Base-by-base conservation (phyloP, 2,797 vertebrate genomes). In the Propithecus deckenii region DNA sequence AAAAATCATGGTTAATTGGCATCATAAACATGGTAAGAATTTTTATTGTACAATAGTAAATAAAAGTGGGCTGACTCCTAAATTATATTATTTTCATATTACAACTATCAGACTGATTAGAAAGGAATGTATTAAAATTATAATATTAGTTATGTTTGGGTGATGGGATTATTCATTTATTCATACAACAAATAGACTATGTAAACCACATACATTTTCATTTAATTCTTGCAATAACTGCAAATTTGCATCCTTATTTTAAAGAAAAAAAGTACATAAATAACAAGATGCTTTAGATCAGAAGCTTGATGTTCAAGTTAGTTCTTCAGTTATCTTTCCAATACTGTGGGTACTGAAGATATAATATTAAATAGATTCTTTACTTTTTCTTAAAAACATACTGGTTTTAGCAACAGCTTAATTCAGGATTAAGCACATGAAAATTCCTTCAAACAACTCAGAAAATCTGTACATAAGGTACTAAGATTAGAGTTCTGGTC, bases 91-190 rank as follows among this genome's bases (percentile, higher is more conserved):
- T 76, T 88, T 43, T 75, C 72, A 23, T 50, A 75, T 86, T 81
- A 83, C 28, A 94, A 74, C 32, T 46, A 38, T 89, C 32, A 80
- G 67, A 91, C 55, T 74, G 9, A 5, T 71, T 94, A 43, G 11
- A 50, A 85, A 86, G 4, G 9, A 81, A 50, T 74, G 2, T 52
- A 79, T 87, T 80, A 90, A 89, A 63, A 81, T 89, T 46, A 48
- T 22, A 74, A n/a, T 79, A 93, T 55, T 76, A 59, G 28, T 48
- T 71, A 67, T 88, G 41, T 78, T 87, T 96, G 46, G 12, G 11
- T 94, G 65, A 65, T 89, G n/a, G 15, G 6, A 43, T 35, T 92
- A 67, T 95, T 86, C 32, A 74, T 72, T 84, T 85, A 92, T 75
- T 92, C n/a, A 86, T 48, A 35, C 23, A 86, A 65, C 25, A 86